phyloP scores from a whole-genome alignment of 2,888 invertebrate genomes.

The Eutolmus rufibarbis region DNA sequence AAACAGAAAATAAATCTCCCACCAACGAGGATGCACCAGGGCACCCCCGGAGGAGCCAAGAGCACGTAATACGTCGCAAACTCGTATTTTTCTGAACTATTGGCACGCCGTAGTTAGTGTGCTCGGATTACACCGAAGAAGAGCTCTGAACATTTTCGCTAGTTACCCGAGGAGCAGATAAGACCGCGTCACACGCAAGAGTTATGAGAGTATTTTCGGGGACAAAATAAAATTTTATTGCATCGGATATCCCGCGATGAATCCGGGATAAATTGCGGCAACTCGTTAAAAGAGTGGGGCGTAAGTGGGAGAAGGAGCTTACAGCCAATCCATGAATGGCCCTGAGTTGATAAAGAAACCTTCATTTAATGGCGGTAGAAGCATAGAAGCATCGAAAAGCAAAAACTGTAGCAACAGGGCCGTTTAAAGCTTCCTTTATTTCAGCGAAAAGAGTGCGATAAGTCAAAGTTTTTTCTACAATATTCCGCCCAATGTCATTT shows the following conservation, averaged over 20 bases:
- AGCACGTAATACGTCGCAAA: neutral
- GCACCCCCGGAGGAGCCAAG: neutral
- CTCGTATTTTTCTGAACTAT: neutral
- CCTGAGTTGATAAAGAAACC: constrained; percentile 14
- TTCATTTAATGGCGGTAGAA: neutral
- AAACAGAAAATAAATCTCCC: constrained; percentile 24
- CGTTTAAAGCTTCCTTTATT: neutral
- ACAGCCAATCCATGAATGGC: neutral
- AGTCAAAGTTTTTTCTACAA: neutral
- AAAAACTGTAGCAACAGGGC: neutral
- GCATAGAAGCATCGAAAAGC: neutral
- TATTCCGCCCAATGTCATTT: neutral
- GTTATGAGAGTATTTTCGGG: constrained; percentile 27
- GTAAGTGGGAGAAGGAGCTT: neutral
- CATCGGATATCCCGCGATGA: constrained; percentile 20
- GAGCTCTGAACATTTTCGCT: neutral
- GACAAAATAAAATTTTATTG: constrained; percentile 30
- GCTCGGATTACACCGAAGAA: neutral
- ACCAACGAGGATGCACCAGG: neutral
- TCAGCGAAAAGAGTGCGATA: neutral
- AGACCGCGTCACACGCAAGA: neutral
- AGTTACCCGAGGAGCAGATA: neutral
- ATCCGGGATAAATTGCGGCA: neutral
- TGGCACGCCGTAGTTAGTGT: neutral
- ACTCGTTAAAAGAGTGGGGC: neutral